Percentiles rank a stretch among this genome's conserved stretches.
Evolutionary conservation across 2,888 invertebrate species (phyloP).

Genomic region (Leucophora obtusa): DNA sequence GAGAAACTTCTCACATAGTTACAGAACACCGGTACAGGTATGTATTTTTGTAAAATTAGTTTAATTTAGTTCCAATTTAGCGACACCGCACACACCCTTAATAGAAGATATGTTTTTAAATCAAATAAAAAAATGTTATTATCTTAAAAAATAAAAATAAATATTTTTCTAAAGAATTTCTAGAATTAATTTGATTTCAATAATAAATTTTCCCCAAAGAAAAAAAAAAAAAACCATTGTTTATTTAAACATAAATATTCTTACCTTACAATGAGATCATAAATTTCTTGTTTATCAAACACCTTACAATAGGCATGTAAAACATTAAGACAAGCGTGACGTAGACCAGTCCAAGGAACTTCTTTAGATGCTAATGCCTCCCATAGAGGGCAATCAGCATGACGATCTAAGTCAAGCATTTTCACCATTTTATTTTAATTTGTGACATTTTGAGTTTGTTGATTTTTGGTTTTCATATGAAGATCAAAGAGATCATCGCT

Average conservation of each 20-base stretch:
- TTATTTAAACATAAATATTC: conserved; percentile 44
- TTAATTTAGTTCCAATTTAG: no score
- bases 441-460: conserved; percentile 24
- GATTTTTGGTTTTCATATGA: background rate
- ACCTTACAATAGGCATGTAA: conserved; percentile 92
- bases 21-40: no score
- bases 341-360: conserved; percentile 90
- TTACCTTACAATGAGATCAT: conserved; percentile 89
- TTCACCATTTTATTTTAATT: conserved; percentile 72
- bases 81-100: no score
- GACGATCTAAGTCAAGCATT: conserved; percentile 83
- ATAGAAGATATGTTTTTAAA: no score
- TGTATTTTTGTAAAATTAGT: no score
- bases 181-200: no score
- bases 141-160: no score
- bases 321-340: conserved; percentile 89
- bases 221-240: background rate
- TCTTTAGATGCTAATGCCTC: conserved; percentile 80
- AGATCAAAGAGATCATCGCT: background rate
- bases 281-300: conserved; percentile 88
- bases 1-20: no score
- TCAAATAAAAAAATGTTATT: no score
- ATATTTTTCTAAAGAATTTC: no score
- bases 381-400: conserved; percentile 82
- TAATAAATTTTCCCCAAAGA: no score